These are phyloP conservation scores for Uloborus diversus DNA, from an alignment of 1,140 invertebrate genomes.

Conservation along the genomic window DNA sequence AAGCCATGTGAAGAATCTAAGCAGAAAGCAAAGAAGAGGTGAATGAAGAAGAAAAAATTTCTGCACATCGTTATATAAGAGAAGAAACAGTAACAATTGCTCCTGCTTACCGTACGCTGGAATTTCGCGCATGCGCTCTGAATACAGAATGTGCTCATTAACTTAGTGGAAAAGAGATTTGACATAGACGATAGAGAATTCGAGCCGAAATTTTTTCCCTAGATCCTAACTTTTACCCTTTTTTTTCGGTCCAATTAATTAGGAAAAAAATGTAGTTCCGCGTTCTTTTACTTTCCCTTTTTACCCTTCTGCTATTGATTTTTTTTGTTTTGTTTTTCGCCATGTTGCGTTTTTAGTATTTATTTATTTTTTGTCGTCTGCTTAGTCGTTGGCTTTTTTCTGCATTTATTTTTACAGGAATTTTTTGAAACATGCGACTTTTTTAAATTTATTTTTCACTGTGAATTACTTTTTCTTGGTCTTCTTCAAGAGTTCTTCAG, in stretches of 20 bases:
- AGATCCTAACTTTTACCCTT: constrained; percentile 33
- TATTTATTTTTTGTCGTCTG: neutral
- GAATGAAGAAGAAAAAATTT: neutral
- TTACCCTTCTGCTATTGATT: constrained; percentile 17
- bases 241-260: constrained; percentile 51
- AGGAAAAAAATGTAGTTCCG: constrained; percentile 43
- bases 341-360: constrained; percentile 22
- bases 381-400: no score
- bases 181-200: constrained; percentile 46
- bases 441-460: no score
- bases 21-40: constrained; percentile 1
- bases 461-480: no score
- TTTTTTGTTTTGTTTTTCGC: constrained; percentile 9
- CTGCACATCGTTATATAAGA: constrained; percentile 39
- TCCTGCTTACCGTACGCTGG: constrained; percentile 19
- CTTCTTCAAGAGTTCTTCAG: no score
- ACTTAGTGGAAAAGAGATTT: constrained; percentile 46
- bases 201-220: constrained; percentile 20
- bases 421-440: no score
- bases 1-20: constrained; percentile 51
- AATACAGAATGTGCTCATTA: constrained; percentile 44
- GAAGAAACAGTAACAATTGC: constrained; percentile 44
- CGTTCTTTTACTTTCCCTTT: constrained; percentile 28
- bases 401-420: no score
- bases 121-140: constrained; percentile 36